Evolutionary conservation across 2,888 invertebrate genomes (phyloP), one percentile per base, ranked within the genome.

Genomic region (Eugnorisma glareosa): DNA sequence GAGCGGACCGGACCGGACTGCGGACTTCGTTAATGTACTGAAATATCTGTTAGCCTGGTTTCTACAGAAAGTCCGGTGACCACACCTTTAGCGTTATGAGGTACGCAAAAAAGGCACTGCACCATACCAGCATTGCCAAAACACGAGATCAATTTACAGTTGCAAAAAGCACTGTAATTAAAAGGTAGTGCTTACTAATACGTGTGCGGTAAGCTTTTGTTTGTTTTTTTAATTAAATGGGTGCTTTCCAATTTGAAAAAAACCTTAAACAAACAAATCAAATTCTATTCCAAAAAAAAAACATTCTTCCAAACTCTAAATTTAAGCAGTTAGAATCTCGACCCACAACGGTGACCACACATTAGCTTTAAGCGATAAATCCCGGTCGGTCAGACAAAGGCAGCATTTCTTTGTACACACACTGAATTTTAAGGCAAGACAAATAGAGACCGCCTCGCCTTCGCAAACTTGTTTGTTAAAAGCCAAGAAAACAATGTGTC

Each of bases 351-450:
- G 78, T 81, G 77, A 81, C 84, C 89, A 79, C 83, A 72, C 73
- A 84, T 88, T 86, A 88, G 80, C 78, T 79, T 51, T 43, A n/a
- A 79, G 73, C 82, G 67, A 85, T 89, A 88, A 89, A 89, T 89
- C 88, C 82, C 64, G 73, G 78, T 76, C 74, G 71, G 78, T 66
- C 81, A 77, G 73, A 76, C 72, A 70, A 76, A 85, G 85, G 45
- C 67, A 77, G 68, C 82, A 67, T 80, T 88, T 86, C 84, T 86
- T 88, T 85, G 77, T 77, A 83, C 86, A 79, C 85, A 40, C 84
- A 75, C 81, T 89, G 88, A 89, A 89, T 89, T 89, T 84, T 82
- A 89, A 89, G 78, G 68, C 59, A 86, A 88, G 81, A 87, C 80
- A 89, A 89, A 89, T 82, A 89, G 77, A 77, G 79, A 69, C 70